A percentile compares a stretch with the other conserved stretches of the same genome.
These are phyloP conservation scores for Neodon shergylaensis DNA, from an alignment of 2,113 vertebrate genomes.

Conservation along the genomic window DNA sequence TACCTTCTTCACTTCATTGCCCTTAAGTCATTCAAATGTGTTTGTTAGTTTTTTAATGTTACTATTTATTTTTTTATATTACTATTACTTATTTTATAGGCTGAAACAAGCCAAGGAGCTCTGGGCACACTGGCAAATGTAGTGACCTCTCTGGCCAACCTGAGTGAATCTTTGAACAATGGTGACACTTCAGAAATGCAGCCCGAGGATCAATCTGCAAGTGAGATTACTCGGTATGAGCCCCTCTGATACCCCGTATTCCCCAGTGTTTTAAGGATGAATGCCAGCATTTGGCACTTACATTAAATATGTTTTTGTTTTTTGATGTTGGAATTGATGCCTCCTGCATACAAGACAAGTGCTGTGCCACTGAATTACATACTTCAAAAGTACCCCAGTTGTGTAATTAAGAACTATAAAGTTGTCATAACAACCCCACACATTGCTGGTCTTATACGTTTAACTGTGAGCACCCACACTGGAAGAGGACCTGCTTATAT, in stretches of 20 bases:
- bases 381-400: background rate
- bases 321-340: background rate
- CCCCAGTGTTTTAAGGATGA: background rate
- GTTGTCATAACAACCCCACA: background rate
- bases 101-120: slow-evolving; percentile 94
- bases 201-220: slow-evolving; percentile 94
- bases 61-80: background rate
- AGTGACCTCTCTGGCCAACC: slow-evolving; percentile 96
- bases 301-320: background rate
- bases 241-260: no score
- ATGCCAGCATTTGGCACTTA: background rate
- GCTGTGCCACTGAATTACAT: background rate
- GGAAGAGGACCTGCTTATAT: background rate
- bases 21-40: background rate
- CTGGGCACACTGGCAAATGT: slow-evolving; percentile 97
- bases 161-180: slow-evolving; percentile 95
- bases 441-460: background rate
- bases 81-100: slow-evolving; percentile 81
- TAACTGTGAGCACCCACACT: background rate
- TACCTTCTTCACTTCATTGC: background rate
- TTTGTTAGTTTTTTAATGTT: slow-evolving; percentile 31
- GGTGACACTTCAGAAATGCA: slow-evolving; percentile 92
- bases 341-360: background rate
- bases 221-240: slow-evolving; percentile 95
- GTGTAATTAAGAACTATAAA: background rate